phyloP scores from a whole-genome alignment of 2,888 invertebrate genomes.

The Ectemnius continuus region DNA sequence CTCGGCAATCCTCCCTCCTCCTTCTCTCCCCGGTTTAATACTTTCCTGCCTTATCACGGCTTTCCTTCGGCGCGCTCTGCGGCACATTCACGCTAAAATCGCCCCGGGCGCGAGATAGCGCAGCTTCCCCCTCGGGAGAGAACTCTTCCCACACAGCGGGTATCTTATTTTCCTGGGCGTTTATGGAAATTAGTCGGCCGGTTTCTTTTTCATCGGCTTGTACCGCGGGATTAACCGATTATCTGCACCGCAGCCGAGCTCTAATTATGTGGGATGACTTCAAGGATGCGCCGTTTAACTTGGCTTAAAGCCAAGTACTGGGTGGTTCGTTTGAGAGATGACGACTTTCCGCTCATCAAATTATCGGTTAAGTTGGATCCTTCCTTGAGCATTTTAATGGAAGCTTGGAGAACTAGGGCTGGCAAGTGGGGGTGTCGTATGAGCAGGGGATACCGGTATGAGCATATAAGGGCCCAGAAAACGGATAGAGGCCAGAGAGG shows the following conservation, averaged over 20 bases:
- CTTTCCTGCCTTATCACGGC: constrained; percentile 38
- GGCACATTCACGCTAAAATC: constrained; percentile 6
- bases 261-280: not conserved
- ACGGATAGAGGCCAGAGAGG: constrained; percentile 21
- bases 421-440: not conserved
- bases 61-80: constrained; percentile 41
- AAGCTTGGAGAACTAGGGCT: not conserved
- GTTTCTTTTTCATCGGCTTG: not conserved
- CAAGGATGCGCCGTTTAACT: too few relatives aligned
- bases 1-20: not conserved
- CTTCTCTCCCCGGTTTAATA: constrained; percentile 19
- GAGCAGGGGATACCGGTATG: constrained; percentile 12
- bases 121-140: not conserved
- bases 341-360: too few relatives aligned
- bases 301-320: too few relatives aligned
- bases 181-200: constrained; percentile 21
- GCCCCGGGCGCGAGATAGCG: constrained; percentile 34
- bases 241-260: not conserved
- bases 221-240: constrained; percentile 19
- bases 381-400: not conserved
- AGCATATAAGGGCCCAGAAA: constrained; percentile 3
- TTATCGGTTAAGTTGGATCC: too few relatives aligned
- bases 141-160: constrained; percentile 15
- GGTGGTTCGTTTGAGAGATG: too few relatives aligned
- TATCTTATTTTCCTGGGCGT: constrained; percentile 27